These are phyloP conservation scores for Amblyjoppa fuscipennis DNA, from an alignment of 2,888 invertebrate species.

Conservation along the genomic window DNA sequence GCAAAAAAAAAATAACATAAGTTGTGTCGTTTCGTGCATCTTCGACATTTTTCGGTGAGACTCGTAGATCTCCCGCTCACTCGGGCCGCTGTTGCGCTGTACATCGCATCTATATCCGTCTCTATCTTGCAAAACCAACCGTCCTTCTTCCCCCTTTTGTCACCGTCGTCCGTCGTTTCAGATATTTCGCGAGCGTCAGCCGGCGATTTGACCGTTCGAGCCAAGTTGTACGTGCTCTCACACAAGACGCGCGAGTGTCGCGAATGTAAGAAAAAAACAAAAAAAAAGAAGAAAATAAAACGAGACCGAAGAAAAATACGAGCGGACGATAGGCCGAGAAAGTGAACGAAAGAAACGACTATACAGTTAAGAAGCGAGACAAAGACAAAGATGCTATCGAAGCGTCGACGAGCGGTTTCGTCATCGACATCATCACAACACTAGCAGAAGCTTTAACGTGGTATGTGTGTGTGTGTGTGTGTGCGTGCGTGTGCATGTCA, in stretches of 20 bases:
- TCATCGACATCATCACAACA: slow-evolving; percentile 36
- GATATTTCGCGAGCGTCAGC: slow-evolving; percentile 56
- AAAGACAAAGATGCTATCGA: slow-evolving; percentile 52
- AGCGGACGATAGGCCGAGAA: background rate
- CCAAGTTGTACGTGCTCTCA: slow-evolving; percentile 20
- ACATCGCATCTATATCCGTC: background rate
- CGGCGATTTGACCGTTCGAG: slow-evolving; percentile 18
- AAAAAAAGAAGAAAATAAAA: background rate
- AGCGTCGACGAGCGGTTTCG: slow-evolving; percentile 41
- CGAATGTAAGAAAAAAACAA: background rate
- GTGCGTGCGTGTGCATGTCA: background rate
- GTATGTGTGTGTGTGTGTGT: background rate
- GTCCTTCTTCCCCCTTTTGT: slow-evolving; percentile 2
- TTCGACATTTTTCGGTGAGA: background rate
- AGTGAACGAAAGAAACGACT: slow-evolving; percentile 13
- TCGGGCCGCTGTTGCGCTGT: slow-evolving; percentile 16
- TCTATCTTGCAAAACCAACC: background rate
- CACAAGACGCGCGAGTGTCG: slow-evolving; percentile 19
- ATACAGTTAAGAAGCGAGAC: background rate
- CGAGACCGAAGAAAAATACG: background rate
- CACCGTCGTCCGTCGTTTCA: slow-evolving; percentile 11
- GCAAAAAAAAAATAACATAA: too few species aligned
- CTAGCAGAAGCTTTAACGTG: slow-evolving; percentile 24
- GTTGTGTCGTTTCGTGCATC: background rate
- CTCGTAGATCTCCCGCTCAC: slow-evolving; percentile 8